Percentiles rank a stretch among this genome's conserved stretches.
These are phyloP conservation scores for Tetragnatha versicolor DNA, from an alignment of 1,140 invertebrate genomes.

Conservation along the genomic window DNA sequence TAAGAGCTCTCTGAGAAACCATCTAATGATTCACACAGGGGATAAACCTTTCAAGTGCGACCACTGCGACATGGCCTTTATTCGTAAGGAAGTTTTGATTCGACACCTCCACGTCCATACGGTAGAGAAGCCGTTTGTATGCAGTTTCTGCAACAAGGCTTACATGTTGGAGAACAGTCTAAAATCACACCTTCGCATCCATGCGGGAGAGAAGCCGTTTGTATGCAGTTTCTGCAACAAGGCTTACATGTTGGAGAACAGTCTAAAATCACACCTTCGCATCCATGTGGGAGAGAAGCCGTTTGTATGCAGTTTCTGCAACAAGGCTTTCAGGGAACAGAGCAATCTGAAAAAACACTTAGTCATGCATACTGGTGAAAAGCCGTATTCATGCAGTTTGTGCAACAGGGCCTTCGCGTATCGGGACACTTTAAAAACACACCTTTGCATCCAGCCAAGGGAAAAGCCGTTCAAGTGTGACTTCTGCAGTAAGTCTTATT, in stretches of 20 bases:
- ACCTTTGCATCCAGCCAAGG: background rate
- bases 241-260: background rate
- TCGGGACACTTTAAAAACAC: background rate
- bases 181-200: background rate
- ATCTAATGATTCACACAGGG: background rate
- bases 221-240: background rate
- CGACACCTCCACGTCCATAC: background rate
- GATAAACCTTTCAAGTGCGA: background rate
- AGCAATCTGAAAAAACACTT: background rate
- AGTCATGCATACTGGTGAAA: background rate
- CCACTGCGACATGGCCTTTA: background rate
- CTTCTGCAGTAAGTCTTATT: background rate
- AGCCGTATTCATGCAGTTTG: background rate
- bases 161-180: background rate
- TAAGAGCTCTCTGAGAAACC: background rate
- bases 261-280: background rate
- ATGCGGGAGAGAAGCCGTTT: background rate
- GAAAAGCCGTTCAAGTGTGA: conserved; percentile 26
- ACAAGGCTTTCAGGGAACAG: background rate
- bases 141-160: background rate
- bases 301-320: background rate
- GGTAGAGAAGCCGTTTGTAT: background rate
- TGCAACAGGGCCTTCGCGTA: background rate
- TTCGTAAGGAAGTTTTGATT: background rate
- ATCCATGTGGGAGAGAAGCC: conserved; percentile 12